phyloP scores from a whole-genome alignment of 1,140 invertebrate genomes.

The Daktulosphaira vitifoliae region DNA sequence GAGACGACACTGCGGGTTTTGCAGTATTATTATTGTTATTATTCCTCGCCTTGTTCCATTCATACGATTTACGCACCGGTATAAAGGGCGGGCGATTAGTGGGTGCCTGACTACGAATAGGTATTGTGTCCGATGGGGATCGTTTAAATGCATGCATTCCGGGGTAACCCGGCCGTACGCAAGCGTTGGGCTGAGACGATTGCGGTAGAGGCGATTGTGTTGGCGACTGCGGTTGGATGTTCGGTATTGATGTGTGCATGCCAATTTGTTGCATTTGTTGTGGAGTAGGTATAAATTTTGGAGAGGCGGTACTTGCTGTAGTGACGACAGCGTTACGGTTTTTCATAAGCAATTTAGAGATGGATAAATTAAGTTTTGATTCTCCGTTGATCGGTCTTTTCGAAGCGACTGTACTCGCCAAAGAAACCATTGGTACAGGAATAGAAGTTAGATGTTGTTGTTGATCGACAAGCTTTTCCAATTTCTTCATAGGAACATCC shows the following conservation, averaged over 20 bases:
- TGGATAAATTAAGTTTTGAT: constrained; percentile 19
- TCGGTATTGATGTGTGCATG: constrained; percentile 25
- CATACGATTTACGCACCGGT: constrained; percentile 18
- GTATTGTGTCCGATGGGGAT: neutral
- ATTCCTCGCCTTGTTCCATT: constrained; percentile 25
- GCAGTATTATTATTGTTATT: no score
- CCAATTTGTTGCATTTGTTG: constrained; percentile 26
- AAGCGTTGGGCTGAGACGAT: neutral
- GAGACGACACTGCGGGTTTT: neutral
- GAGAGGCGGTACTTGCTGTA: neutral
- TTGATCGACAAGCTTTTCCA: constrained; percentile 17
- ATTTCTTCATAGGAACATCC: constrained; percentile 34
- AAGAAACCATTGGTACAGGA: neutral
- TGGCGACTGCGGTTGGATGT: neutral
- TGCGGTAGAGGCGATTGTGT: neutral
- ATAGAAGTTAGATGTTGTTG: neutral
- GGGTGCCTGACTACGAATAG: neutral
- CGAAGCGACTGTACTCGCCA: neutral
- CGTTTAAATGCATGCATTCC: neutral
- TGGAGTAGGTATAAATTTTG: constrained; percentile 14
- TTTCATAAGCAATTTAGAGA: constrained; percentile 13
- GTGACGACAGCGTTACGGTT: constrained; percentile 1
- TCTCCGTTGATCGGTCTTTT: neutral
- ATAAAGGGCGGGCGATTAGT: constrained; percentile 17
- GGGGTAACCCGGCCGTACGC: neutral